Base-by-base conservation (phyloP, 2,113 vertebrate species). In the Triplophysa dalaica region DNA sequence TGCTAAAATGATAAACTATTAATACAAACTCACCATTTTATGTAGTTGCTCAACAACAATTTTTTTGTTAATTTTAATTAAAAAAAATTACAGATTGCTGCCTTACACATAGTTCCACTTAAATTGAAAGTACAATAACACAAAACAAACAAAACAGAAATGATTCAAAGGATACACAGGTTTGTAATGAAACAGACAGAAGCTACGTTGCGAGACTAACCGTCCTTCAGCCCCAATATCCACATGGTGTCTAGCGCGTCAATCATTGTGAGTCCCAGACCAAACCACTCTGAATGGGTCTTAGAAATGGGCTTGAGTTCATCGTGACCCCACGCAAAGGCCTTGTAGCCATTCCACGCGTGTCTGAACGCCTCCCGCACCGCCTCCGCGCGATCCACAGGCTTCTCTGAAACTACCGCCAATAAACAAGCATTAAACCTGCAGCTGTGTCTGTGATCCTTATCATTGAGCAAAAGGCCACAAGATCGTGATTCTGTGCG, bases 231-330 rank as follows among this genome's bases (percentile, higher is more conserved):
- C 13, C 93, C 96, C 86, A 99, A 61, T 66, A 99, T 96, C 98
- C 96, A 99, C 96, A 99, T 96, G 58, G 97, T 99, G 89, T 99
- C 98, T 89, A 99, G 88, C 2, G 98, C 92, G 0, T 99, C 98
- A 0, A 99, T 90, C 14, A 99, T 91, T 0, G 97, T 99, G 78
- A 99, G 90, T 0, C 97, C 98, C 6, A 99, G 94, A 17, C 97
- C 96, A 13, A 99, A 99, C 97, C 98, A 99, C 87, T 99, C 97
- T 0, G 88, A 93, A 80, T 95, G 95, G 11, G 95, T 93, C 88
- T 92, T 95, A 56, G 97, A 96, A 66, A 98, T 85, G 0, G 98
- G 97, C 80, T 95, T 98, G 81, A 99, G 93, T 83, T 99, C 98
- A 1, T 99, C 97, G 0, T 95, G 97, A 70, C 98, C 98, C 98